Evolutionary conservation across 2,113 vertebrate species (phyloP), one percentile per base, ranked within the genome.

Genomic region (Nansenia antarctica): DNA sequence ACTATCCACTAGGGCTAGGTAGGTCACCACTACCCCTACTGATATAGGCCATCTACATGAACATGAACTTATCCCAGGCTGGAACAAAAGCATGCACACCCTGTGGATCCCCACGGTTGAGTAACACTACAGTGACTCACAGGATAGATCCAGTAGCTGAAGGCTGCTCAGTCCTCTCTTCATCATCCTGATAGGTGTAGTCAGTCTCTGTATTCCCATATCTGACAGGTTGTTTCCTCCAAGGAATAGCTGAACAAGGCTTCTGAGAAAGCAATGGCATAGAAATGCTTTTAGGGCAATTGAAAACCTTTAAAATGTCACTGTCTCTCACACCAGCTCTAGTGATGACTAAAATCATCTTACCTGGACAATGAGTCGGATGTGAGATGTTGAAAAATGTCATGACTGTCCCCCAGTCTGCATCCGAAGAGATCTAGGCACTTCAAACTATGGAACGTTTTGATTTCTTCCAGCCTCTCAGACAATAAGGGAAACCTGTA

Each of bases 371-470:
- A 81, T 24, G 93, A 88, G 45, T 92, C 90, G 53, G 94, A 95
- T 67, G 95, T 96, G 72, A 98, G 85, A 82, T 98, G 95, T 74
- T 87, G 89, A 74, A 98, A 93, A 74, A 99, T 87, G 53, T 97
- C 96, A 15, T 99, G 96, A 18, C 92, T 90, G 84, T 99, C 96
- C 54, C 97, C 96, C 66, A 99, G 91, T 85, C 95, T 94, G 89
- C 98, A 99, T 77, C 93, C 95, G 78, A 95, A 96, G 77, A 99
- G 93, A 89, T 99, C 98, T 80, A 99, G 86, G 81, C 89, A 90
- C 11, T 90, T 94, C 78, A 99, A 86, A 84, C 92, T 91, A 18
- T 92, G 92, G 85, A 99, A 98, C 60, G 93, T 92, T 84, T 93
- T 96, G 65, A 99, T 96, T 85, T 96, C 96, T 67, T 94, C 91